Conservation (phyloP, 2,888 invertebrate species). For the Coecobrya sp. region DNA sequence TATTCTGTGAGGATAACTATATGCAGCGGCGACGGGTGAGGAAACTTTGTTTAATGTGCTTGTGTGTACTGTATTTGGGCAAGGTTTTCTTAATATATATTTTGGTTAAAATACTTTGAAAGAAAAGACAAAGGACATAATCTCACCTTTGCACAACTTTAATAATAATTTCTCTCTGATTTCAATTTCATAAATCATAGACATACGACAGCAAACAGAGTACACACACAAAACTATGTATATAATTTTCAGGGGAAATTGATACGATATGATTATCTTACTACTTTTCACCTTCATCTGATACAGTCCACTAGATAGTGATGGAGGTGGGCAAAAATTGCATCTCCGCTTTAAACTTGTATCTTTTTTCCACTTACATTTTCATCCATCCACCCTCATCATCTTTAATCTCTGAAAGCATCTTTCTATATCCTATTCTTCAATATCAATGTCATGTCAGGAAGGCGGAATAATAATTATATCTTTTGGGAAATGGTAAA, state of each 20-base stretch:
- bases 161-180: conserved; percentile 37
- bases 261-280: conserved; percentile 9
- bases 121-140: neutral
- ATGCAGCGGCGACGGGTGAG: neutral
- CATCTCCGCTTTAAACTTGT: neutral
- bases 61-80: neutral
- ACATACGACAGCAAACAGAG: conserved; percentile 23
- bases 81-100: neutral
- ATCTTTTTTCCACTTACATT: conserved; percentile 2
- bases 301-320: neutral
- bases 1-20: neutral
- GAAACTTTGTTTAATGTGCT: neutral
- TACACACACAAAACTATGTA: neutral
- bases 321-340: neutral
- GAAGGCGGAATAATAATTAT: conserved; percentile 72
- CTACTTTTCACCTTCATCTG: conserved; percentile 42
- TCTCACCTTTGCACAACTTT: neutral
- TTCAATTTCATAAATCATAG: conserved; percentile 54
- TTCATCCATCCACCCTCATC: conserved; percentile 1
- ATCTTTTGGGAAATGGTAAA: neutral
- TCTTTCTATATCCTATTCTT: too few species aligned
- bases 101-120: too few species aligned
- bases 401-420: neutral
- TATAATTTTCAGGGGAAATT: conserved; percentile 1
- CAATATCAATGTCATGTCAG: conserved; percentile 72